These are phyloP conservation scores for Ostrea denselamellosa DNA, from an alignment of 1,140 invertebrate genomes.

Conservation along the genomic window DNA sequence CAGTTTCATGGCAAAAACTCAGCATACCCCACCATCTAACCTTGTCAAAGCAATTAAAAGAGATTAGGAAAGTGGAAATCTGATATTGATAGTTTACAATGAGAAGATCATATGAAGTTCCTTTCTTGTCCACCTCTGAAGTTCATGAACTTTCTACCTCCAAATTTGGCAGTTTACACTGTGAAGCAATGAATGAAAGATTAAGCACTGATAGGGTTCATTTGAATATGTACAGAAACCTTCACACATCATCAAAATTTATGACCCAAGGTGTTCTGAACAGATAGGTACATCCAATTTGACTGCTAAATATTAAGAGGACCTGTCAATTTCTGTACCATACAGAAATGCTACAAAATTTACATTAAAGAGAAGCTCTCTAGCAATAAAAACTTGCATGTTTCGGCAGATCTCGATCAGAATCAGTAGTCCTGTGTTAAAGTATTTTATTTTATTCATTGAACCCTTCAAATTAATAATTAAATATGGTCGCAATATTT, in stretches of 20 bases:
- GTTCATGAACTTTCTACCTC: background rate
- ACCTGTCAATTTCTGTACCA: background rate
- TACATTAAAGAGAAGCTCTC: no score
- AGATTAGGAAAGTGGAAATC: background rate
- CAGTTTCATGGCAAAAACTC: background rate
- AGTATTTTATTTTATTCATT: no score
- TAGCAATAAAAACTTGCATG: no score
- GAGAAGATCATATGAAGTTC: background rate
- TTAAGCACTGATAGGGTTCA: background rate
- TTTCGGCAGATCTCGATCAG: no score
- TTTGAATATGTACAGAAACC: background rate
- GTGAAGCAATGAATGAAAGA: background rate
- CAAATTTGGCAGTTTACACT: background rate
- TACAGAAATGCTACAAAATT: no score
- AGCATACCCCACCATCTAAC: background rate
- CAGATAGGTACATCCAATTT: background rate
- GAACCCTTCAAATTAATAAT: no score
- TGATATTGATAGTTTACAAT: background rate
- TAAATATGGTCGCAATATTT: no score
- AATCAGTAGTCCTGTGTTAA: no score
- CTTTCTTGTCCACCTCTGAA: background rate
- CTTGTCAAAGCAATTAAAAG: background rate
- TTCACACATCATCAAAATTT: conserved; percentile 4
- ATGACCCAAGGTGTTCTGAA: background rate
- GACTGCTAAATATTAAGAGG: background rate